Conservation (phyloP, 2,888 invertebrate species). For the Caprella mutica region DNA sequence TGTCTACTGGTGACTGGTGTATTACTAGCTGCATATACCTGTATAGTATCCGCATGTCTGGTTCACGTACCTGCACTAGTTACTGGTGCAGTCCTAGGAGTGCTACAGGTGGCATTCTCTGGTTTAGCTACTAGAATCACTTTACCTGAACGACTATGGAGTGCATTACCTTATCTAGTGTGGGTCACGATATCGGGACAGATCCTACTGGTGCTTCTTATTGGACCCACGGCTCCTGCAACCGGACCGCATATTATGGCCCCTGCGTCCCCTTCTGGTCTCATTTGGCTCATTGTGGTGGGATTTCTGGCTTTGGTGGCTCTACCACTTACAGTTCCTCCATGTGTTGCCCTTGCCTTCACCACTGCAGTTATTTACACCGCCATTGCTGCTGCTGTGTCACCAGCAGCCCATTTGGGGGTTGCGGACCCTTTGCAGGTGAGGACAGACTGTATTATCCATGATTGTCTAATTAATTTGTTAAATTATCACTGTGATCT, state of each 20-base stretch:
- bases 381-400: constrained; percentile 12
- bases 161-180: constrained; percentile 51
- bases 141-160: constrained; percentile 25
- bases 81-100: constrained; percentile 12
- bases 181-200: constrained; percentile 55
- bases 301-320: constrained; percentile 63
- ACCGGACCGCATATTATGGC: constrained; percentile 8
- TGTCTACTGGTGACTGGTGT: constrained; percentile 20
- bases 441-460: too few species aligned
- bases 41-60: constrained; percentile 13
- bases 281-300: constrained; percentile 60
- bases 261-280: constrained; percentile 47
- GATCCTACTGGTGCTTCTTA: constrained; percentile 49
- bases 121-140: constrained; percentile 36
- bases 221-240: constrained; percentile 12
- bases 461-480: too few species aligned
- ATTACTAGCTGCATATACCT: constrained; percentile 15
- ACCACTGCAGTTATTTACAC: constrained; percentile 35
- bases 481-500: too few species aligned
- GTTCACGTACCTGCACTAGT: constrained; percentile 3
- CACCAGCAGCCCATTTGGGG: constrained; percentile 3
- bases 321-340: constrained; percentile 54
- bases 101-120: constrained; percentile 41
- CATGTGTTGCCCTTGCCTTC: constrained; percentile 35
- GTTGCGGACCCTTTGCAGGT: background rate